phyloP scores from a whole-genome alignment of 2,113 vertebrate genomes.

The Nematolebias whitei region DNA sequence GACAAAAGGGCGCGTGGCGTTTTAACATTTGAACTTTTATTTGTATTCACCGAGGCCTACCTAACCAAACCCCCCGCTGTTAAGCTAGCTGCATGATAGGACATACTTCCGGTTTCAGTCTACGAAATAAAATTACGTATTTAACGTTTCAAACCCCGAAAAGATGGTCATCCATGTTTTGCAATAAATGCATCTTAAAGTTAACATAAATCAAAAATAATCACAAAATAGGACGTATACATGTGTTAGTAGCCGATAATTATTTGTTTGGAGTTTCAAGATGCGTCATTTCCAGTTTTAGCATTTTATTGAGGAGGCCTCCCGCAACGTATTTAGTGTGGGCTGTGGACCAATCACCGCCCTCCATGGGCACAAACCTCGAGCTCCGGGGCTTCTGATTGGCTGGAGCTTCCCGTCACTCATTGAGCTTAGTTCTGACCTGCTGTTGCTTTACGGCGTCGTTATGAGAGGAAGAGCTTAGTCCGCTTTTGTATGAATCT shows the following conservation, averaged over 20 bases:
- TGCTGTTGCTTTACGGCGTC: neutral
- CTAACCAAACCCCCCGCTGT: conserved; percentile 57
- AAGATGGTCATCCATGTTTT: neutral
- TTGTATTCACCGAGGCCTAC: conserved; percentile 79
- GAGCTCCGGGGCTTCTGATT: conserved; percentile 41
- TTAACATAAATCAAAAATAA: neutral
- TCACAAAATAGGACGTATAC: neutral
- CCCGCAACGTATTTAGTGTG: conserved; percentile 55
- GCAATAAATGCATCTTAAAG: no score
- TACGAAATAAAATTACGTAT: conserved; percentile 42
- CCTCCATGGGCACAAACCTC: conserved; percentile 38
- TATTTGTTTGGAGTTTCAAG: conserved; percentile 15
- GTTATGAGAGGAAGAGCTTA: neutral
- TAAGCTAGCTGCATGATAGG: neutral
- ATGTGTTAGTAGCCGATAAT: neutral
- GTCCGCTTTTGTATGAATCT: neutral
- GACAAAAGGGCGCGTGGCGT: neutral
- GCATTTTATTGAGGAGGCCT: conserved; percentile 22
- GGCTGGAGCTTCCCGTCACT: conserved; percentile 49
- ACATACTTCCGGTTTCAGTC: conserved; percentile 31
- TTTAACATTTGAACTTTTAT: conserved; percentile 71
- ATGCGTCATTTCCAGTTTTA: conserved; percentile 2
- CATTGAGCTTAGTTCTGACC: conserved; percentile 32
- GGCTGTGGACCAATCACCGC: conserved; percentile 33
- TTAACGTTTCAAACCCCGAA: neutral